Evolutionary conservation across 2,888 invertebrate genomes (phyloP), one percentile per base, ranked within the genome.

Genomic region (Synergus itoensis): DNA sequence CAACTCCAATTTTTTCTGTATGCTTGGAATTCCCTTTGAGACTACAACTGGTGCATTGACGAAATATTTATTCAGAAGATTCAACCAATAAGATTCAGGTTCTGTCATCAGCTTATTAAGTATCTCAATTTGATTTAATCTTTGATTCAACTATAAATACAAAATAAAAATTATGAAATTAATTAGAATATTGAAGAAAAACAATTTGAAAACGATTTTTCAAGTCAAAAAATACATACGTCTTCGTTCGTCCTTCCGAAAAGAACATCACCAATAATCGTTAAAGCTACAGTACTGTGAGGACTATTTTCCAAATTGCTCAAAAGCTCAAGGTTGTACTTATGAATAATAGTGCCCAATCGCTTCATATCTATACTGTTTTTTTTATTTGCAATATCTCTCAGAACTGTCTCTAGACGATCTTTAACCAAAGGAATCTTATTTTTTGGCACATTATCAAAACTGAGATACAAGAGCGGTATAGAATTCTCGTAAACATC

Each of bases 241-340:
- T 97, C 96, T 84, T 95, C 93, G 84, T 95, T 94, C 65, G 93
- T 94, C 77, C 95, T 94, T 16, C 97, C 97, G 91, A 97, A 98
- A 43, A 98, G 92, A 88, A 96, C 95, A 90, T 98, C 97, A 0
- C 96, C 96, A 84, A 98, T 97, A 77, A 96, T 94, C 86, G 95
- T 94, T 89, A 95, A 95, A 0, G 97, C 96, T 76, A 98, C 93
- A 0, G 95, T 94, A 84, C 96, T 95, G 88, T 97, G 96, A 0
- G 98, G 97, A 84, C 94, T 94, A 16, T 94, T 95, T 92, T 97
- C 98, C 73, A 98, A 93, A 89, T 94, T 94, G 80, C 95, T 95
- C 57, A 96, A 92, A 81, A 94, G 94, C 89, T 96, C 96, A 14
- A 96, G 92, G 80, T 95, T 94, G 86, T 95, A 95, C 80, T 96